These are phyloP conservation scores for Anarrhichthys ocellatus DNA, from an alignment of 2,113 vertebrate species.

Conservation along the genomic window DNA sequence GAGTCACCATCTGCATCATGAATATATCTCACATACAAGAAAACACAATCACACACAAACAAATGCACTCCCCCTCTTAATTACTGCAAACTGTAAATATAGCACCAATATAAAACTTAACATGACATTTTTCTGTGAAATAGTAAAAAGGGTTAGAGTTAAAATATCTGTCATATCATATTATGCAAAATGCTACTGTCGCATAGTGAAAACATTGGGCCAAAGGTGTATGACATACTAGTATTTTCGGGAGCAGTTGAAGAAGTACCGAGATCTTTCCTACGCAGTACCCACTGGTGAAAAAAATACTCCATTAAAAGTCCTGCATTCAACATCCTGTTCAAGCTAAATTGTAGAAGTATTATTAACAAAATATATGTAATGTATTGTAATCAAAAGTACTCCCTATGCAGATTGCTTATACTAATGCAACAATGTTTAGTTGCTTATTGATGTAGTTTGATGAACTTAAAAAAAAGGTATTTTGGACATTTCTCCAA, in stretches of 20 bases:
- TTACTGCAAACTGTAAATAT: conserved; percentile 24
- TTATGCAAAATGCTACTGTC: not conserved
- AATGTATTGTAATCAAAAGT: not conserved
- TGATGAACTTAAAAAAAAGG: not conserved
- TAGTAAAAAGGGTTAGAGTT: not conserved
- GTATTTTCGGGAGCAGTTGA: conserved; percentile 21
- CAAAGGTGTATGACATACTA: not conserved
- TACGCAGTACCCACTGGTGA: not conserved
- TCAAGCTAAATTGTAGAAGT: not conserved
- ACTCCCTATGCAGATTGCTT: not conserved
- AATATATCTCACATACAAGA: conserved; percentile 28
- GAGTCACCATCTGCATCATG: conserved; percentile 61
- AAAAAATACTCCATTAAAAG: not conserved
- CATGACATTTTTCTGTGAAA: conserved; percentile 30
- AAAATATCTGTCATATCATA: conserved; percentile 24
- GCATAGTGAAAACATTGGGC: not conserved
- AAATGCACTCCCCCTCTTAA: not conserved
- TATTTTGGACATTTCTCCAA: not conserved
- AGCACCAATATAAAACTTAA: conserved; percentile 8
- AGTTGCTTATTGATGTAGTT: not conserved
- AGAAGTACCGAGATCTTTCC: not conserved
- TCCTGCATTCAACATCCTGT: not conserved
- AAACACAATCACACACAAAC: conserved; percentile 11
- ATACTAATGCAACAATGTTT: not conserved
- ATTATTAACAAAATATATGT: not conserved